Base-by-base conservation (phyloP, 2,797 vertebrate genomes). In the Lagothrix lagotricha region DNA sequence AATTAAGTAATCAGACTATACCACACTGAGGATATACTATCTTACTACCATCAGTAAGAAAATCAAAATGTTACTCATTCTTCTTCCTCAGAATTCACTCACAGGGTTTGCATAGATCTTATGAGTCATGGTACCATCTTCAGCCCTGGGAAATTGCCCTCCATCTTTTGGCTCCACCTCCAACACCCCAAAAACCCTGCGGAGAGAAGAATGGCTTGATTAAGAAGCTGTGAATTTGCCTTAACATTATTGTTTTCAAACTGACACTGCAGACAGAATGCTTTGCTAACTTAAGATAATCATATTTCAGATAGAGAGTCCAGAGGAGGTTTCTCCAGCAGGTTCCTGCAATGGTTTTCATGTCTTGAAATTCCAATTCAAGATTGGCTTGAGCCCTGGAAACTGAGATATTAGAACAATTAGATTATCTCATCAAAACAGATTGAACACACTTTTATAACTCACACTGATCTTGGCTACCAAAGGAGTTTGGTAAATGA, bases 21-120 rank as follows among this genome's bases (percentile, higher is more conserved):
- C 15, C 28, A 46, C 39, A 24, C 13, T 67, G 61, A 46, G 83
- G 58, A 28, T 64, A 33, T 64, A 93, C 76, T 96, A 75, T 64
- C 10, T 81, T 97, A 24, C 82, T 61, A 57, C 86, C n/a, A 22
- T 24, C 20, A 90, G 76, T 88, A 84, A 89, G 22, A 72, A 88
- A 88, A 72, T 91, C 92, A 17, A 28, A 88, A 52, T 88, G 7
- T 93, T 93, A 92, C 44, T 93, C 93, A 94, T 92, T 46, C 83
- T 54, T 94, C 48, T 87, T 95, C 88, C 87, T 94, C 81, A 90
- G 96, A 96, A 87, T 81, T 88, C 76, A 77, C 57, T 67, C 17
- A 24, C 14, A 36, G 79, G 48, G 46, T 89, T 89, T 89, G 30
- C 73, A 52, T 44, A 41, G 67, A 46, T 75, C 22, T 8, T 30